Evolutionary conservation across 2,888 invertebrate species (phyloP).

Genomic region (Ornithoptera alexandrae): DNA sequence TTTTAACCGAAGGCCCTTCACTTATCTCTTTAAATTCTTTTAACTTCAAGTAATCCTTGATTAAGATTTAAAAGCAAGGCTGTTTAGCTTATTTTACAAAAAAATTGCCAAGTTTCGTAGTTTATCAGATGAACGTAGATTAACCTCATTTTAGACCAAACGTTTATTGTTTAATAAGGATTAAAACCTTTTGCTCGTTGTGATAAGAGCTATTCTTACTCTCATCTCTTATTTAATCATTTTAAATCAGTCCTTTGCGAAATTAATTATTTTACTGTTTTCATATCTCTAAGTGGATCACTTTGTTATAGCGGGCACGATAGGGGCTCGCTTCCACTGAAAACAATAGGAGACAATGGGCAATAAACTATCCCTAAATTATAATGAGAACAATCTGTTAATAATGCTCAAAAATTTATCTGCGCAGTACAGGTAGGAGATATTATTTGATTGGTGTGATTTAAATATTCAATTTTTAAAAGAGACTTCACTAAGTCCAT

Average conservation of each 20-base stretch:
- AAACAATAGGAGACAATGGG: no score
- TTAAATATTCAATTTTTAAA: no score
- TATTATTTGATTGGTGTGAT: no score
- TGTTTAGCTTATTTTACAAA: neutral
- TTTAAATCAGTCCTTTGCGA: slow-evolving; percentile 5
- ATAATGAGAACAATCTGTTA: no score
- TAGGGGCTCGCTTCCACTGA: no score
- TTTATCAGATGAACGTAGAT: slow-evolving; percentile 19
- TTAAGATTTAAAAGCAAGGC: neutral
- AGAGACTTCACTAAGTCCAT: no score
- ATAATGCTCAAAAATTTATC: no score
- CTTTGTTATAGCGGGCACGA: neutral
- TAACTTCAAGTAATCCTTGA: no score
- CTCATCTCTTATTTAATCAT: slow-evolving; percentile 5
- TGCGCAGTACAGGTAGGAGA: no score
- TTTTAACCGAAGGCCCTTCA: no score
- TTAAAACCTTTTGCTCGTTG: slow-evolving; percentile 6
- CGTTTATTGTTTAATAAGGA: slow-evolving; percentile 17
- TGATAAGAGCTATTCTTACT: slow-evolving; percentile 12
- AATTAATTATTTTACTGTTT: slow-evolving; percentile 8
- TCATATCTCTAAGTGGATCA: neutral
- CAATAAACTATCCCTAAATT: no score
- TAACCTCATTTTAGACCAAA: slow-evolving; percentile 17
- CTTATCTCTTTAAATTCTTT: no score
- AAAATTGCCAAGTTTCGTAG: neutral